Conservation (phyloP, 2,888 invertebrate species). For the Eretmocerus hayati region DNA sequence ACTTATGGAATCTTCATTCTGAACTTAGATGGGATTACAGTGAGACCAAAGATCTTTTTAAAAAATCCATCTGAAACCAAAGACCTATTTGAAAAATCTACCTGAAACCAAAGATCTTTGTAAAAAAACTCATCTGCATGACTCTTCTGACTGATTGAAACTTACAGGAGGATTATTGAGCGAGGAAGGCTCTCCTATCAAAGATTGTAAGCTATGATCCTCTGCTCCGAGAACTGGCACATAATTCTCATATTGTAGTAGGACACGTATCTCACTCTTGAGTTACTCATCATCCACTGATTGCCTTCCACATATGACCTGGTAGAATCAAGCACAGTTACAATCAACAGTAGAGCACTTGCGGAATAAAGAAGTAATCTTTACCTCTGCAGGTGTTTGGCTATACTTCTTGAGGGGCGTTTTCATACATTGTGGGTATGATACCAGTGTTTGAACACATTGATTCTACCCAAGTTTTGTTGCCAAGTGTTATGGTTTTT, state of each 20-base stretch:
- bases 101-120: too few relatives aligned
- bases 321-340: constrained; percentile 27
- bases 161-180: constrained; percentile 62
- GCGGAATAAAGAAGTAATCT: constrained; percentile 32
- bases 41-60: too few relatives aligned
- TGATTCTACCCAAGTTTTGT: constrained; percentile 78
- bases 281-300: constrained; percentile 46
- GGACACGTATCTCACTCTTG: constrained; percentile 51
- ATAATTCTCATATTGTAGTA: constrained; percentile 72
- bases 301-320: constrained; percentile 72
- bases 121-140: too few relatives aligned
- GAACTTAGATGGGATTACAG: too few relatives aligned
- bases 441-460: constrained; percentile 71
- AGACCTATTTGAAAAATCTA: too few relatives aligned
- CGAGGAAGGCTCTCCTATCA: constrained; percentile 73
- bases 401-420: constrained; percentile 66
- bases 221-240: constrained; percentile 79
- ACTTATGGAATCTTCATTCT: too few relatives aligned
- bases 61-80: too few relatives aligned
- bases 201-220: constrained; percentile 67
- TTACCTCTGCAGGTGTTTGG: constrained; percentile 69
- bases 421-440: constrained; percentile 75
- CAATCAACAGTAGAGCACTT: too few relatives aligned
- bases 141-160: too few relatives aligned
- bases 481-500: constrained; percentile 92